These are phyloP conservation scores for Leucophenga maculata DNA, from an alignment of 2,888 invertebrate species.

Conservation along the genomic window DNA sequence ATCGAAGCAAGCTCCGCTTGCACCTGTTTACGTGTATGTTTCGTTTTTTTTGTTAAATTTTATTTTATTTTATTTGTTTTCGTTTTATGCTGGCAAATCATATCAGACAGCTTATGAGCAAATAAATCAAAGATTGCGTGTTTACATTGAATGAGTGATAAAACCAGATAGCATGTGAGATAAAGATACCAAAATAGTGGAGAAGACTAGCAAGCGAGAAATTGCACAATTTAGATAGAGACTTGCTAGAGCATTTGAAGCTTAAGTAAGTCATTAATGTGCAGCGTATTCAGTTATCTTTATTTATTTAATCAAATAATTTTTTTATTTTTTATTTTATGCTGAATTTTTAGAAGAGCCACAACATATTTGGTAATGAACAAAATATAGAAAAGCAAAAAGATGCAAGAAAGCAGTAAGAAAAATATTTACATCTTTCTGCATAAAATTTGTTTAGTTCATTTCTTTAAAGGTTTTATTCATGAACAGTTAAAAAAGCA, in stretches of 20 bases:
- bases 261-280: no score
- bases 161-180: not conserved
- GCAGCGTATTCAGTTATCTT: no score
- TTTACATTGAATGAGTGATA: not conserved
- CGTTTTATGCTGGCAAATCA: not conserved
- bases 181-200: not conserved
- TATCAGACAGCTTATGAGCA: conserved; percentile 1
- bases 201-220: not conserved
- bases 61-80: conserved; percentile 6
- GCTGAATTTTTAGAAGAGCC: no score
- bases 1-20: not conserved
- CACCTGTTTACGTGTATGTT: not conserved
- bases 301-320: no score
- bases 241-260: not conserved
- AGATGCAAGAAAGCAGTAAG: no score
- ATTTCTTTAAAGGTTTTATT: no score
- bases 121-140: conserved; percentile 16
- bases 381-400: no score
- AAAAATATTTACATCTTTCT: no score
- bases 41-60: not conserved
- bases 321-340: no score
- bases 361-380: no score
- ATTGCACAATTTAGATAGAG: not conserved
- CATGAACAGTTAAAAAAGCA: no score
- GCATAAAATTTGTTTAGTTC: no score